Base-by-base conservation (phyloP, 2,888 invertebrate species). In the Torymus auratus region DNA sequence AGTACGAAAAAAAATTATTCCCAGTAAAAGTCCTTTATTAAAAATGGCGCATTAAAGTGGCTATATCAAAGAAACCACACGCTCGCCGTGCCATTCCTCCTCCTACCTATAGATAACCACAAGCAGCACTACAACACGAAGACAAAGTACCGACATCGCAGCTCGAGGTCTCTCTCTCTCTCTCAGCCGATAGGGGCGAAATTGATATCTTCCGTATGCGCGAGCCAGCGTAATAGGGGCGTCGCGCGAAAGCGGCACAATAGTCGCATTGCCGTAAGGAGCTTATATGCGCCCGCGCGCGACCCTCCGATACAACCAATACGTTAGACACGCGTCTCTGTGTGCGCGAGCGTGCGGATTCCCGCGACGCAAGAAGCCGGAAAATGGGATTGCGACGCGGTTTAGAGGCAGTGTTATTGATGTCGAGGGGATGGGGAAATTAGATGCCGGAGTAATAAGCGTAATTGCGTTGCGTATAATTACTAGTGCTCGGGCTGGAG, bases 131-230 rank as follows among this genome's bases (percentile, higher is more conserved):
- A 41, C 41, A 41, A 41, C 7, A 10, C 41, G 41, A 41, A 41
- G 41, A 41, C 41, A 41, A 41, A 41, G 41, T 41, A 7, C 41
- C 41, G 41, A 7, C 41, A 41, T 41, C 41, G 41, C 41, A 7
- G 41, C 41, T 41, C 41, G 1, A 41, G 41, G 41, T 7, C 7
- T 41, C 41, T 41, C 5, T 28, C 28, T 28, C 28, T 28, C 41
- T 41, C 41, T 41, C 28, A 7, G 41, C 52, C 56, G 64, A 78
- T 56, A 70, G 60, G 28, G 70, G 56, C 41, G 74, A 80, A 75
- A 80, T 80, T 80, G 74, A 74, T 74, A 70, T 74, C 70, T 70
- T 53, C 50, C 64, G 55, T 28, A 65, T 74, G 74, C 74, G 17
- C 17, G 52, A 15, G 41, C 41, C 41, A 41, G 41, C 41, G 41